These are phyloP conservation scores for Zeuzera pyrina DNA, from an alignment of 2,888 invertebrate species.

Conservation along the genomic window DNA sequence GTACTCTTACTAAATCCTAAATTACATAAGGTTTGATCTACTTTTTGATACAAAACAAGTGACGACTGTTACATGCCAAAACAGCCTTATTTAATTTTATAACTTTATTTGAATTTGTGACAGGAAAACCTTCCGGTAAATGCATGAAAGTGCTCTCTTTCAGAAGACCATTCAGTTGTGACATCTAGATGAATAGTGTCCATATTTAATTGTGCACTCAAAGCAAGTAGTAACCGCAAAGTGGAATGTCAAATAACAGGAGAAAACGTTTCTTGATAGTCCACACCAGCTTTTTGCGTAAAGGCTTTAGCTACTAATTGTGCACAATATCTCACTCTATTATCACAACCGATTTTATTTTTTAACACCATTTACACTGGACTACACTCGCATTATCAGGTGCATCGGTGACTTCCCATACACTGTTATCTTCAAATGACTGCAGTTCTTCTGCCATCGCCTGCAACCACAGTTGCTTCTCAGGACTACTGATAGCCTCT, in stretches of 20 bases:
- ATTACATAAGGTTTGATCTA: constrained; percentile 1
- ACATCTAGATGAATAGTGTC: constrained; percentile 2
- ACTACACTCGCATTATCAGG: constrained; percentile 6
- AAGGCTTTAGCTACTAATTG: constrained; percentile 5
- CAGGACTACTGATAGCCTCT: constrained; percentile 12
- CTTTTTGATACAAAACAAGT: constrained; percentile 2
- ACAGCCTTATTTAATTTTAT: constrained; percentile 4
- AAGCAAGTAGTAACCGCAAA: constrained; percentile 3
- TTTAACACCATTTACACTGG: constrained; percentile 5
- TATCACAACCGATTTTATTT: constrained; percentile 4
- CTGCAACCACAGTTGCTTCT: constrained; percentile 10
- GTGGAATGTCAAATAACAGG: constrained; percentile 4
- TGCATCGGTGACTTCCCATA: constrained; percentile 10
- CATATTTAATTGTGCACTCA: constrained; percentile 2
- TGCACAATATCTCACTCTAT: constrained; percentile 3
- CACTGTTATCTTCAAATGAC: constrained; percentile 12
- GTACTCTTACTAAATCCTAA: constrained; percentile 2
- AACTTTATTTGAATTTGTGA: background rate
- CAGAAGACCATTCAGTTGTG: constrained; percentile 3
- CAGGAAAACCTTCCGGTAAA: constrained; percentile 2
- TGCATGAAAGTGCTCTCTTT: constrained; percentile 3
- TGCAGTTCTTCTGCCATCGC: constrained; percentile 13
- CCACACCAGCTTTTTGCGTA: constrained; percentile 4
- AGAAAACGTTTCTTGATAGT: constrained; percentile 3
- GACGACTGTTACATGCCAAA: constrained; percentile 5